Evolutionary conservation across 2,797 vertebrate genomes (phyloP).

Genomic region (Erethizon dorsatum): DNA sequence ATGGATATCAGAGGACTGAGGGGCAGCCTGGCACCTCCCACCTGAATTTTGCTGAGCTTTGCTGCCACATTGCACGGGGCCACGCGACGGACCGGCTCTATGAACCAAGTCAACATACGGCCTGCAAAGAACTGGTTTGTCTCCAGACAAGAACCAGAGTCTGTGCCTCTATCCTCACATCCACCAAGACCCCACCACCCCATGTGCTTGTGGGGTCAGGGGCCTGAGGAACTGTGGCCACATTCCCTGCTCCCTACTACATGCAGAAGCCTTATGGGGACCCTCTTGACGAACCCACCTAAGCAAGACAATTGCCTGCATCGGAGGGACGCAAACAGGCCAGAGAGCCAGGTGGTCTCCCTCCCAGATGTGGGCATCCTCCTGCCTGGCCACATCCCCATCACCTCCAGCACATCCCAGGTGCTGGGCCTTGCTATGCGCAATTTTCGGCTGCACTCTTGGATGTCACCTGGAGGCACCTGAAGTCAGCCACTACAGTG

Average conservation of each 20-base stretch:
- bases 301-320: not conserved
- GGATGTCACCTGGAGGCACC: not conserved
- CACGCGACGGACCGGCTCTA: not conserved
- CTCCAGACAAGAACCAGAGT: not conserved
- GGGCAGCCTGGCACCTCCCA: not conserved
- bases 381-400: not conserved
- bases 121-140: not conserved
- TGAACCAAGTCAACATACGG: not conserved
- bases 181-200: not conserved
- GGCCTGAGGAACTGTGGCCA: not conserved
- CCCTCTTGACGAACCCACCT: not conserved
- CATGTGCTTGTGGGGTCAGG: not conserved
- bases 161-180: not conserved
- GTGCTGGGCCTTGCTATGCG: not conserved
- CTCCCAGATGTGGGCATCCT: not conserved
- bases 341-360: not conserved
- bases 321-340: not conserved
- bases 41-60: not conserved
- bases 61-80: not conserved
- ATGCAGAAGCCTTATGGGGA: not conserved
- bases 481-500: not conserved
- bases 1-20: constrained; percentile 11
- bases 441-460: not conserved
- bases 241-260: not conserved
- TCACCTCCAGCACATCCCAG: not conserved